Evolutionary conservation across 2,888 invertebrate species (phyloP).

Genomic region (Sceliomorpha sp.): DNA sequence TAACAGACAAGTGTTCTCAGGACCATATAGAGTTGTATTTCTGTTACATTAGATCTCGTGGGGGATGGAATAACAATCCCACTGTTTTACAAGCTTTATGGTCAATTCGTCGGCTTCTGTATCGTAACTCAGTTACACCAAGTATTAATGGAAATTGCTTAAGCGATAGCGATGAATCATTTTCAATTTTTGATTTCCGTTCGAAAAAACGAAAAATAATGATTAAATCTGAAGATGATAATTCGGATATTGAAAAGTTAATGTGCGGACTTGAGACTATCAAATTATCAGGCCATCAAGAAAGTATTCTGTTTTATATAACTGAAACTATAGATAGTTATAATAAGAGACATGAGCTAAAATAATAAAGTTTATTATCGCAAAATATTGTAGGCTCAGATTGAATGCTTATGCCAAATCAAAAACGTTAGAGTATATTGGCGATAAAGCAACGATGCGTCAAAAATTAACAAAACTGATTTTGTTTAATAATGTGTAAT

Average conservation of each 20-base stretch:
- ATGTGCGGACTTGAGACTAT: slow-evolving; percentile 9
- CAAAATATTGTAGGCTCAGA: no score
- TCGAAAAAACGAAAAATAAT: slow-evolving; percentile 7
- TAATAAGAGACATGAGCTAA: no score
- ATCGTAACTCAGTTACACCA: slow-evolving; percentile 21
- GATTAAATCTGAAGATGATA: background rate
- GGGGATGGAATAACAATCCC: slow-evolving; percentile 32
- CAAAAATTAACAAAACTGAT: no score
- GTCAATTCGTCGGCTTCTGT: slow-evolving; percentile 21
- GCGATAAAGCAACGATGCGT: no score
- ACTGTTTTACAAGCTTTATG: slow-evolving; percentile 22
- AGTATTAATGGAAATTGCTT: slow-evolving; percentile 31
- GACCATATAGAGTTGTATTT: slow-evolving; percentile 29
- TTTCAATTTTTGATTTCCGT: slow-evolving; percentile 20
- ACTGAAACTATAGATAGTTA: no score
- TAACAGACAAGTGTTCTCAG: slow-evolving; percentile 26
- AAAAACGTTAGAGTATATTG: no score
- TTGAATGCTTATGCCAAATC: no score
- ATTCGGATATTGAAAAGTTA: slow-evolving; percentile 9
- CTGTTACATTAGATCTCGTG: slow-evolving; percentile 23
- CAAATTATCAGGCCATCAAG: background rate
- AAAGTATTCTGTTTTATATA: slow-evolving; percentile 7
- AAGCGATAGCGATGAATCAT: slow-evolving; percentile 2
- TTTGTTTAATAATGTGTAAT: no score
- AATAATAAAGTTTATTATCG: no score